Evolutionary conservation across 1,140 invertebrate species (phyloP).

Genomic region (Thaumatotibia leucotreta): DNA sequence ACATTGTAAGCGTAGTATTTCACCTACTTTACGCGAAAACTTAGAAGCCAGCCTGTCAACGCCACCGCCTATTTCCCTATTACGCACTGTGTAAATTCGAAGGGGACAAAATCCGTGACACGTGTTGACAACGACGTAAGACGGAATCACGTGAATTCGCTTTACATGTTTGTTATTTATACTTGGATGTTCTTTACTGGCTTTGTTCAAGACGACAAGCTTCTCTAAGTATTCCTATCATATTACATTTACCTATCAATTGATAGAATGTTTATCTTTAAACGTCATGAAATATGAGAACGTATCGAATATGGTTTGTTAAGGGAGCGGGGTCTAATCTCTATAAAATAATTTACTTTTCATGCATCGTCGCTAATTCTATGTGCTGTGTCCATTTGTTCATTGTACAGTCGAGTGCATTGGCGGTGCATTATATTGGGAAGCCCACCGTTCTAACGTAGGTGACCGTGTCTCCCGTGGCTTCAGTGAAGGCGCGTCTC

Average conservation of each 20-base stretch:
- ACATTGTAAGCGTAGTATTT: too few species aligned
- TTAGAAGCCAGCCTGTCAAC: too few species aligned
- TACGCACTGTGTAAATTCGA: too few species aligned
- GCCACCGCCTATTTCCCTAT: too few species aligned
- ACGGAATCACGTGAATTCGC: not conserved
- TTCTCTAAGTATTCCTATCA: too few species aligned
- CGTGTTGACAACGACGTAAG: not conserved
- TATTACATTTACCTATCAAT: too few species aligned
- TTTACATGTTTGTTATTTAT: not conserved
- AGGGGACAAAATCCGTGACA: not conserved
- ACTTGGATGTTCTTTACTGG: too few species aligned
- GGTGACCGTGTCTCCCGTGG: constrained; percentile 90
- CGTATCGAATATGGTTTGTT: not conserved
- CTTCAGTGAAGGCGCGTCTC: constrained; percentile 90
- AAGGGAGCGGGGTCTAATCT: not conserved
- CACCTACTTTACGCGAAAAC: too few species aligned
- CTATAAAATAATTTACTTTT: not conserved
- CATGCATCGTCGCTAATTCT: not conserved
- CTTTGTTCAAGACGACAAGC: too few species aligned
- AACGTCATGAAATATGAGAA: not conserved
- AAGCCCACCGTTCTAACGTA: constrained; percentile 90
- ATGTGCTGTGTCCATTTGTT: not conserved
- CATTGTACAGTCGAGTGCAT: constrained; percentile 66
- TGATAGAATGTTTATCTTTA: too few species aligned
- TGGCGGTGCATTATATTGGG: constrained; percentile 58